Conservation (phyloP, 23 tunicate species). For the Botrylloides violaceus region DNA sequence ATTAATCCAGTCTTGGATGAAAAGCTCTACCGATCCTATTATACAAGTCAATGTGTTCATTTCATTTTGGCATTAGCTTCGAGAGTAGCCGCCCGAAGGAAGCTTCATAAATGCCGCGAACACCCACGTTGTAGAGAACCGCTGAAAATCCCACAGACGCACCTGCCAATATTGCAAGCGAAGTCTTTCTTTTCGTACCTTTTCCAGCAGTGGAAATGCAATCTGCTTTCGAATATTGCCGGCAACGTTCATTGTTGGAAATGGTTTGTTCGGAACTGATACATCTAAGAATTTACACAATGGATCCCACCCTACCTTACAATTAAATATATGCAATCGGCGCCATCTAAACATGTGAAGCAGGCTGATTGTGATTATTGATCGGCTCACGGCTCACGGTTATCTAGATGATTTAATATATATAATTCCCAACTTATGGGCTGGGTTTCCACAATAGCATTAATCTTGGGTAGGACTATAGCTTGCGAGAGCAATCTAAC, state of each 20-base stretch:
- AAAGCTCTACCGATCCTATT: too few relatives aligned
- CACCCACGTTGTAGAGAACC: background rate
- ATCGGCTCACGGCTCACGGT: too few relatives aligned
- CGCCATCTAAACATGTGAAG: background rate
- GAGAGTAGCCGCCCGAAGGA: background rate
- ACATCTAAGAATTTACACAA: background rate
- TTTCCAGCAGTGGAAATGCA: background rate
- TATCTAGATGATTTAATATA: too few relatives aligned
- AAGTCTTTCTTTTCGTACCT: background rate
- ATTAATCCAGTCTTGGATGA: too few relatives aligned
- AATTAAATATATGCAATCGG: background rate
- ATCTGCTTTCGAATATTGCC: background rate
- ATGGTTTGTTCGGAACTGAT: background rate
- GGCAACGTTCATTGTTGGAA: background rate
- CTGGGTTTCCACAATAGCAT: too few relatives aligned
- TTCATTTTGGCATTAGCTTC: background rate
- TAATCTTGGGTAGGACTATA: too few relatives aligned
- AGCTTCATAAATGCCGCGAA: background rate
- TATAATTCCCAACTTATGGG: too few relatives aligned
- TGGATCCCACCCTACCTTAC: background rate
- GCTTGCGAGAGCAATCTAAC: too few relatives aligned
- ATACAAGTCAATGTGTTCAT: too few relatives aligned
- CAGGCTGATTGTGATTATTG: background rate
- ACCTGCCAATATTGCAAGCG: background rate
- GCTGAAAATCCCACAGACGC: background rate